A percentile compares a stretch with the other conserved stretches of the same genome.
Conservation (phyloP, 2,797 vertebrate species). For the Helarctos malayanus region DNA sequence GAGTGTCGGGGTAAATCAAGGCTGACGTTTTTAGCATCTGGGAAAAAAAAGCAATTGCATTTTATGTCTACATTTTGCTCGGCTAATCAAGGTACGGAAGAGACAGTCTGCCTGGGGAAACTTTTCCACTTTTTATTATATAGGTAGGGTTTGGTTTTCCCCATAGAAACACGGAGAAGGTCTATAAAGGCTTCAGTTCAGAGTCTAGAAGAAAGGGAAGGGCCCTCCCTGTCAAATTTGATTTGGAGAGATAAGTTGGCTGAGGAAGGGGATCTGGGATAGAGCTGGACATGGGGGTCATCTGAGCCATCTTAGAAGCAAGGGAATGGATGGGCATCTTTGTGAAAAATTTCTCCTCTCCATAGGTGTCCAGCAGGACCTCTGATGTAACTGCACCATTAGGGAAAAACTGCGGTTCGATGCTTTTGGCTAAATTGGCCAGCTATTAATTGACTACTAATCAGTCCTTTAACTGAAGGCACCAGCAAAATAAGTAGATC, state of each 20-base stretch:
- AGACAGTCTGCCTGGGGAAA: conserved; percentile 82
- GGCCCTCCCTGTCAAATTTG: background rate
- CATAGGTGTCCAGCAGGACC: background rate
- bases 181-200: conserved; percentile 55
- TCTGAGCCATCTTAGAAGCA: background rate
- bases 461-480: conserved; percentile 44
- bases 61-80: conserved; percentile 90
- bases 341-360: background rate
- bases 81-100: conserved; percentile 87
- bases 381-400: background rate
- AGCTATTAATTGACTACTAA: conserved; percentile 46
- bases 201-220: conserved; percentile 47
- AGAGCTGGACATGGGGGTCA: background rate
- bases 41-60: conserved; percentile 87
- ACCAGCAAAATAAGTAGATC: background rate
- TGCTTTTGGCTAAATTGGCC: conserved; percentile 57
- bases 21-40: conserved; percentile 88
- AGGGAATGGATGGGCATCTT: background rate
- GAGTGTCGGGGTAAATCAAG: conserved; percentile 88
- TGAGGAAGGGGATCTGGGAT: background rate
- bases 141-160: conserved; percentile 71
- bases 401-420: background rate
- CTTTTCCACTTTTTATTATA: conserved; percentile 85
- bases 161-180: conserved; percentile 29
- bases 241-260: conserved; percentile 36